Percentiles rank a stretch among this genome's conserved stretches.
Evolutionary conservation across 2,113 vertebrate genomes (phyloP).

Genomic region (Ictidomys tridecemlineatus): DNA sequence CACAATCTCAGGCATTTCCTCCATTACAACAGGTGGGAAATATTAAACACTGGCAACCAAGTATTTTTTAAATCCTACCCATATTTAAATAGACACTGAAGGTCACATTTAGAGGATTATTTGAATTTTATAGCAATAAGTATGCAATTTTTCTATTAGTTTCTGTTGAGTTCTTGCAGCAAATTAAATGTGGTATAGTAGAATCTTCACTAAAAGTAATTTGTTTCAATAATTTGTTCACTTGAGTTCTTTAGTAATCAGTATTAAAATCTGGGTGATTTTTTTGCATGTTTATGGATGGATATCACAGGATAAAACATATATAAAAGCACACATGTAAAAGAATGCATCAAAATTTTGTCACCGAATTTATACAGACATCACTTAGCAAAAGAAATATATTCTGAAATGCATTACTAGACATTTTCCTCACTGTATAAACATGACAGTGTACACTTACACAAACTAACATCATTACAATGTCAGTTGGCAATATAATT

Average conservation of each 20-base stretch:
- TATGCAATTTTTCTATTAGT: background rate
- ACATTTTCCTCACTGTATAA: background rate
- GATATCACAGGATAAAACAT: background rate
- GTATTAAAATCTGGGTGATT: background rate
- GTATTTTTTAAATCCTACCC: background rate
- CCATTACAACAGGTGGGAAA: background rate
- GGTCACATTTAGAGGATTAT: background rate
- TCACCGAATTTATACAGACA: background rate
- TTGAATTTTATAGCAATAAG: slow-evolving; percentile 28
- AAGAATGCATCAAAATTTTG: background rate
- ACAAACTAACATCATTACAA: background rate
- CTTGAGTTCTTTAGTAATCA: background rate
- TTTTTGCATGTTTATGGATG: background rate
- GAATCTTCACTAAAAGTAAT: background rate
- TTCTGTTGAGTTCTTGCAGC: background rate
- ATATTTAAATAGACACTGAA: slow-evolving; percentile 48
- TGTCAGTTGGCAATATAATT: background rate
- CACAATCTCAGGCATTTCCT: background rate
- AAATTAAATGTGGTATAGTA: background rate
- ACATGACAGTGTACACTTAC: background rate
- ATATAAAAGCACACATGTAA: background rate
- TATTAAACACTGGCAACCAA: background rate
- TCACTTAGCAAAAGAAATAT: background rate
- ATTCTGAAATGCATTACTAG: background rate
- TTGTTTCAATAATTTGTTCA: background rate